Conservation (phyloP, 2,888 invertebrate species). For the Monoplex corrugatus region DNA sequence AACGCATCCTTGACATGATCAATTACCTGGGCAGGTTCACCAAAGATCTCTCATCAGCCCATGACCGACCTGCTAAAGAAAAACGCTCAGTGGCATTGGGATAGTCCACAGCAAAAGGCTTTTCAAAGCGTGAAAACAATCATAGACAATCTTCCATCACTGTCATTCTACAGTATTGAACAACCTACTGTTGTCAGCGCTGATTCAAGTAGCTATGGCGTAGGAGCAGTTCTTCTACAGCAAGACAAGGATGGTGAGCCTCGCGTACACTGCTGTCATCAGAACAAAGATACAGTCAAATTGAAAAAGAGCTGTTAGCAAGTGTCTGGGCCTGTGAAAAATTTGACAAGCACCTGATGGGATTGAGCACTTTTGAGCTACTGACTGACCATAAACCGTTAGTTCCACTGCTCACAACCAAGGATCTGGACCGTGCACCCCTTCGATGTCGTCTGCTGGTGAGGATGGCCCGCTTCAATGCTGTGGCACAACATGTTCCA, state of each 20-base stretch:
- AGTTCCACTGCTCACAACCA: constrained; percentile 22
- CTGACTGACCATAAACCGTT: constrained; percentile 44
- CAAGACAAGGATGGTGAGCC: constrained; percentile 12
- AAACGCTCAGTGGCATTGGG: neutral
- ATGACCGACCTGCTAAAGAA: neutral
- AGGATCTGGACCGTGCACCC: constrained; percentile 21
- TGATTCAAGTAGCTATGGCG: no score
- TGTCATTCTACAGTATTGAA: constrained; percentile 10
- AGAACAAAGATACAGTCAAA: neutral
- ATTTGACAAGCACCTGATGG: constrained; percentile 16
- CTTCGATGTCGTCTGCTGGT: constrained; percentile 18
- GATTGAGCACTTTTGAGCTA: constrained; percentile 17
- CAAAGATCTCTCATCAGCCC: constrained; percentile 10
- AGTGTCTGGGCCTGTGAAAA: constrained; percentile 29
- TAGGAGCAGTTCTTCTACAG: constrained; percentile 10
- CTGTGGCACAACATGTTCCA: neutral
- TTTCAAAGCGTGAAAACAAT: neutral
- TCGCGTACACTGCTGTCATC: neutral
- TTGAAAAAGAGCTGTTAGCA: constrained; percentile 10
- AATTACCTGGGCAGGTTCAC: neutral
- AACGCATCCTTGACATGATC: no score
- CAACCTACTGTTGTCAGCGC: constrained; percentile 5
- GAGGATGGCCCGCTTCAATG: constrained; percentile 33
- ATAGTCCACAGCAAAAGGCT: neutral
- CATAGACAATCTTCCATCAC: neutral